A percentile compares a stretch with the other conserved stretches of the same genome.
Conservation (phyloP, 2,888 invertebrate species). For the Aradus depressus region DNA sequence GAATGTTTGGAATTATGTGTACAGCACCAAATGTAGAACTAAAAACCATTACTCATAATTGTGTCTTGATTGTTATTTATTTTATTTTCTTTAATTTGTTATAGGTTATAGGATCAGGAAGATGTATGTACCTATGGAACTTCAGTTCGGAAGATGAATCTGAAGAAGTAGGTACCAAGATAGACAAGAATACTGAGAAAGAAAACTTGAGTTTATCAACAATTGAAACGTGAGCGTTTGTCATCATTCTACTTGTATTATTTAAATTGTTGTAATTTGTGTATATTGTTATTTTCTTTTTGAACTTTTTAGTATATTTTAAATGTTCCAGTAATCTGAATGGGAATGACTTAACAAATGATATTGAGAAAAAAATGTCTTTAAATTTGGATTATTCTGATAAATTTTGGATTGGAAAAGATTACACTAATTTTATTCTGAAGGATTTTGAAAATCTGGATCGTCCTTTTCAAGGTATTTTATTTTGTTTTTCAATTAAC, state of each 20-base stretch:
- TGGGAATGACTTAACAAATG: neutral
- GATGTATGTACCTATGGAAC: slow-evolving; percentile 35
- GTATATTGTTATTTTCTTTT: neutral
- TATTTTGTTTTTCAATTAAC: neutral
- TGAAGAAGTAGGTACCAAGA: slow-evolving; percentile 13
- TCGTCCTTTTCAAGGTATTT: slow-evolving; percentile 59
- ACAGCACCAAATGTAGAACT: no score
- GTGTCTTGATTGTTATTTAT: no score
- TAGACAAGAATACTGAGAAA: neutral
- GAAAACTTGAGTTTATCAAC: slow-evolving; percentile 8
- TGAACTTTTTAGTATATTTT: neutral
- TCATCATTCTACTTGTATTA: neutral
- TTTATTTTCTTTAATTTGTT: neutral
- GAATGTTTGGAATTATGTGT: no score
- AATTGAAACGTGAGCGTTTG: slow-evolving; percentile 13
- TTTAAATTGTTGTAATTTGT: neutral
- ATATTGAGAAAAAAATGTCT: neutral
- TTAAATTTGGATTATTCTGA: slow-evolving; percentile 5
- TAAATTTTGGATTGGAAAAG: slow-evolving; percentile 91
- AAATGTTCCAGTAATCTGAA: neutral
- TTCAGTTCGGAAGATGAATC: slow-evolving; percentile 22
- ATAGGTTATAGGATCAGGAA: neutral
- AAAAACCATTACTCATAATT: no score
- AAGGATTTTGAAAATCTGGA: slow-evolving; percentile 88
- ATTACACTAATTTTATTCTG: slow-evolving; percentile 90